These are phyloP conservation scores for Mormyrus lacerda DNA, from an alignment of 2,113 vertebrate species.

Conservation along the genomic window DNA sequence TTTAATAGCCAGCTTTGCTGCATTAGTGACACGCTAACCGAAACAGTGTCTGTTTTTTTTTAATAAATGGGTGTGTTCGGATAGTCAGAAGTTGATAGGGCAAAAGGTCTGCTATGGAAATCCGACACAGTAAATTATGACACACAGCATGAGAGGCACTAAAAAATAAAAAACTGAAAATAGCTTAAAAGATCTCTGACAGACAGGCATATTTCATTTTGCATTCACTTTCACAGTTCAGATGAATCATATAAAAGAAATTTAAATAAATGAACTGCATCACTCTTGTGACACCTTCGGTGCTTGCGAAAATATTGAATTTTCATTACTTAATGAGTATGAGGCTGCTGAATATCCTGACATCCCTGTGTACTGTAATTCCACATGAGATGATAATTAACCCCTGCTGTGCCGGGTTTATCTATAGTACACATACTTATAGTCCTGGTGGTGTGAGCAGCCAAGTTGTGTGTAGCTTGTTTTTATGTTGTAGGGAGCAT, in stretches of 20 bases:
- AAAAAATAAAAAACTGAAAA: neutral
- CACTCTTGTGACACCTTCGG: neutral
- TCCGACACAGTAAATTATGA: conserved; percentile 12
- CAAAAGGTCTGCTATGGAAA: neutral
- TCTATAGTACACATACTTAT: neutral
- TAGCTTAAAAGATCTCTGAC: neutral
- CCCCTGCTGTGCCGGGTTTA: neutral
- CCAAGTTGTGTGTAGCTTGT: neutral
- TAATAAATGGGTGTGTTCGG: neutral
- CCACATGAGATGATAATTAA: neutral
- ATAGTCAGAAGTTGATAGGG: neutral
- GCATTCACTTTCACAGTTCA: neutral
- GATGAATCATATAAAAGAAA: neutral
- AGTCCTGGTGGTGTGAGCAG: neutral
- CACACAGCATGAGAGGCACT: neutral
- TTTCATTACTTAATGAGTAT: neutral
- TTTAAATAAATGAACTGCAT: neutral
- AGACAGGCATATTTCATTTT: neutral
- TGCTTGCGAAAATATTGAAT: neutral
- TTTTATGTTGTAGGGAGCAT: neutral
- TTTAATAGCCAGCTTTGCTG: neutral
- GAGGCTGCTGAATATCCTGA: neutral
- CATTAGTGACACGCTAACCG: neutral
- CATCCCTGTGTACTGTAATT: neutral
- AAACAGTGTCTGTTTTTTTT: neutral